Evolutionary conservation across 2,888 invertebrate genomes (phyloP), one percentile per base, ranked within the genome.

Genomic region (Acleris emargana): DNA sequence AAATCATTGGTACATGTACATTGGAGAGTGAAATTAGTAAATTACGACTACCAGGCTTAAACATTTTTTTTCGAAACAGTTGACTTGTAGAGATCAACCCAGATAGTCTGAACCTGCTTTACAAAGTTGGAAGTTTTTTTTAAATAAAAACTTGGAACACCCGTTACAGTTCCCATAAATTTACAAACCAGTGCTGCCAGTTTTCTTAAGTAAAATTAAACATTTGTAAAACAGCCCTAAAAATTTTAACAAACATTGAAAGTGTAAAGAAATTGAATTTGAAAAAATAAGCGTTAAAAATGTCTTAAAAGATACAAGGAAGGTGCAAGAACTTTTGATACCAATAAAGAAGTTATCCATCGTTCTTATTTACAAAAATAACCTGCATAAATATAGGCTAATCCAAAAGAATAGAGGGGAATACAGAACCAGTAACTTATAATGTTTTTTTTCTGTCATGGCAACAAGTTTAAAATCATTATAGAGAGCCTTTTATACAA

Each of bases 1-100:
- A 52, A 64, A 64, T 54, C 59, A 64, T 64, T 58, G 58, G 63
- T 63, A 64, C n/a, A n/a, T 59, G 42, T 53, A 52, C 58, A 57
- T 32, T 52, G 6, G 11, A 45, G 43, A 55, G 6, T 42, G 20
- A 54, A 16, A 18, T 54, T 54, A 38, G 5, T 11, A 22, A 42
- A 54, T 13, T 20, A 42, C 18, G 42, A 42, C 54, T 38, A 53
- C 32, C 13, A 22, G 54, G 42, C 54, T 16, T 20, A 42, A 18
- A 6, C 16, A n/a, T 20, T 42, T n/a, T 22, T 22, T 11, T n/a
- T 45, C 45, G 6, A 45, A 17, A n/a, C 11, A 18, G 9, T 54
- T 54, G 20, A 42, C 42, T 20, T 18, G 20, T 11, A 54, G 42
- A 54, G 54, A 54, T 54, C 54, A 54, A 22, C 42, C 22, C 7